Evolutionary conservation across 2,797 vertebrate species (phyloP).

Genomic region (Melanotaenia maccullochi): DNA sequence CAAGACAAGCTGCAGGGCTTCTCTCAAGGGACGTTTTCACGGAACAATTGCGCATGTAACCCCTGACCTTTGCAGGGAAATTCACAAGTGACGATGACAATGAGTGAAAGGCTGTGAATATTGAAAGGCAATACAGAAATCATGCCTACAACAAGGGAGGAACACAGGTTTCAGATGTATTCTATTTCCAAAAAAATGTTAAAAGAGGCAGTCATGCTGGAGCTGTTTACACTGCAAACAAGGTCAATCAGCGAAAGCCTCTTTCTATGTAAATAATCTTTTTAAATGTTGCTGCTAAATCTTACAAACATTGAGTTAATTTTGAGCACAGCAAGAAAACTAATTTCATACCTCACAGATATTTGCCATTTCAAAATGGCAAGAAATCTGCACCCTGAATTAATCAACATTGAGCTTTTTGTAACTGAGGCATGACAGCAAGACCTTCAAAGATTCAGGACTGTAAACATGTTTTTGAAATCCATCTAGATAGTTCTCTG

Average conservation of each 20-base stretch:
- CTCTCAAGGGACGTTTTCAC: conserved; percentile 62
- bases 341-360: conserved; percentile 76
- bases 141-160: background rate
- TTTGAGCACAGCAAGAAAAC: conserved; percentile 53
- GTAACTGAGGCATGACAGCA: conserved; percentile 64
- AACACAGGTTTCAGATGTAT: conserved; percentile 16
- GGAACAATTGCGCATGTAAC: conserved; percentile 67
- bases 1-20: conserved; percentile 42
- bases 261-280: conserved; percentile 58
- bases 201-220: conserved; percentile 10
- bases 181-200: conserved; percentile 15
- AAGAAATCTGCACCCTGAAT: conserved; percentile 60
- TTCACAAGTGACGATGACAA: conserved; percentile 51
- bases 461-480: conserved; percentile 77
- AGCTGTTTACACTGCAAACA: conserved; percentile 31
- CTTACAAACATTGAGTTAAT: conserved; percentile 44
- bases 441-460: conserved; percentile 75
- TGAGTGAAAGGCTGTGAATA: conserved; percentile 52
- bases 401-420: conserved; percentile 70
- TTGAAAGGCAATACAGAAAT: conserved; percentile 28
- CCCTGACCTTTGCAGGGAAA: conserved; percentile 48
- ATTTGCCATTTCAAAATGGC: conserved; percentile 70
- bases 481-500: conserved; percentile 69
- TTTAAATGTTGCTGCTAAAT: conserved; percentile 38
- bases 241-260: conserved; percentile 55